Base-by-base conservation (phyloP, 2,888 invertebrate genomes). In the Platerodrilus igneus region DNA sequence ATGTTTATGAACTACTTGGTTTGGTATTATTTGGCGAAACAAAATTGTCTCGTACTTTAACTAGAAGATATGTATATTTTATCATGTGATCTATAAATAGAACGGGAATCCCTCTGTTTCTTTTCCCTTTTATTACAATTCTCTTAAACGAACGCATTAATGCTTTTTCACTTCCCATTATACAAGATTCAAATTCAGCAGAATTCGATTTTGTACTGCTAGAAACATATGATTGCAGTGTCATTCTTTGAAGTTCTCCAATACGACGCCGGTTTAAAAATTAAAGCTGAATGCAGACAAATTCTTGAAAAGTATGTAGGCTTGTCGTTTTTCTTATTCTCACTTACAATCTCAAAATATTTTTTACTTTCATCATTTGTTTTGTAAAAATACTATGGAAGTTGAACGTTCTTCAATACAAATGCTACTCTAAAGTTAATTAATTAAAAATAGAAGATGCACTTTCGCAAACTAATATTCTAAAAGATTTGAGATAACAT, bases 241-340 rank as follows among this genome's bases (percentile, higher is more conserved):
- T 13, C 14, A 35, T 14, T 26, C 27, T 23, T 31, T 49, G 45
- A 1, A 47, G 29, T 23, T 47, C 47, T 16, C 40, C 46, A n/a
- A 36, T 37, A 13, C 44, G 10, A 35, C 37, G 41, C 37, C 49
- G 20, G 20, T 50, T 45, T 17, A 48, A 29, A 7, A 49, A 37
- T 15, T 48, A 9, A 6, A 43, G 25, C 20, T 43, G 26, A 22
- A 45, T 43, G 29, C 29, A 50, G 9, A 35, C 18, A 2, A 40
- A 32, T 41, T 50, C 45, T 21, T 43, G 13, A 15, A 50, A 26
- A 3, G 1, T n/a, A n/a, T n/a, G n/a, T n/a, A n/a, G n/a, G n/a
- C n/a, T n/a, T n/a, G 10, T 32, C 27, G 25, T 47, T 23, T 1
- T 27, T 15, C 10, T 23, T 10, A 32, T 47, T 27, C 6, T 1